Evolutionary conservation across 2,113 vertebrate genomes (phyloP), one percentile per base, ranked within the genome.

Genomic region (Percopsis transmontana): DNA sequence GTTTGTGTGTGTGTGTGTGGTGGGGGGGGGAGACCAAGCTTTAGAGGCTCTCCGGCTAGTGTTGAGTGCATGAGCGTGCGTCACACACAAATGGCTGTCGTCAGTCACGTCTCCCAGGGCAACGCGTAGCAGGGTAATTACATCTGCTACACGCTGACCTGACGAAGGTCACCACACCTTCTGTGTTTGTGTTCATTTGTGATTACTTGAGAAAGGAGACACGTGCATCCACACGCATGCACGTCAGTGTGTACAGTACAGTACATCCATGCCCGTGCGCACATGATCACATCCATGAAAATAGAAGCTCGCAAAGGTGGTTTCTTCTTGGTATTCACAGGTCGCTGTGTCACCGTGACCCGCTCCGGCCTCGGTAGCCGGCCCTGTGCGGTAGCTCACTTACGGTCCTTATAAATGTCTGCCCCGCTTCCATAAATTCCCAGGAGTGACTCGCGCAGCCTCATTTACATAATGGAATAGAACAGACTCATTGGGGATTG

Each of bases 391-490:
- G 54, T 51, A 51, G 47, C 56, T 55, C 33, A 62, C 62, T 41
- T 61, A 14, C 7, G 15, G 20, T 58, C 52, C 74, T 63, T 70
- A 59, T 54, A 70, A 81, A 76, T 66, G 60, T 70, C 68, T 70
- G 58, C 62, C 65, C 62, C 2, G 57, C 21, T 70, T 80, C 73
- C 59, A 72, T 61, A 67, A 65, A 72, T 84, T 76, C 84, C 71
- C 61, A 33, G 62, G 68, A 83, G 83, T 58, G 68, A 62, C 73
- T 85, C 63, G 48, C 40, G 52, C 56, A 69, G 70, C 62, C 74
- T 74, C 62, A 87, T 91, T 89, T 87, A 67, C 83, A 87, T 88
- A 81, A 81, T 88, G 81, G 70, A 85, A 89, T 78, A 69, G 70
- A 68, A 73, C 75, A 73, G 70, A 76, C 76, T 83, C 80, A 62